Evolutionary conservation across 1,140 invertebrate genomes (phyloP).

Genomic region (Hesperophylax magnus): DNA sequence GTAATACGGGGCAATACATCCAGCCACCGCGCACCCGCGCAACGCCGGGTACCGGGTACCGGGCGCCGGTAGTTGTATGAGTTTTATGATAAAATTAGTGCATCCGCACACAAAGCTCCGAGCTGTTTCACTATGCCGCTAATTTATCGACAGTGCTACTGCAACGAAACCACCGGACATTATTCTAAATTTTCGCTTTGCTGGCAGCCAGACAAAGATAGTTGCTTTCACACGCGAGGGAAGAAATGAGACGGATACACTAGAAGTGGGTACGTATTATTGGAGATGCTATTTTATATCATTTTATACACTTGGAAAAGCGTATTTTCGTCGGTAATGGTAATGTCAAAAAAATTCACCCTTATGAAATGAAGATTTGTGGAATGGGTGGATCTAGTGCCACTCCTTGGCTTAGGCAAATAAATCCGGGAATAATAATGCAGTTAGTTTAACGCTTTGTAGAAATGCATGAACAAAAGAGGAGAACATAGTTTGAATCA

Average conservation of each 20-base stretch:
- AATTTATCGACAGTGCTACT: constrained; percentile 41
- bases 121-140: constrained; percentile 5
- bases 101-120: constrained; percentile 31
- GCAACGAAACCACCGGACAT: constrained; percentile 43
- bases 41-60: too few species aligned
- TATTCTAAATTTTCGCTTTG: constrained; percentile 43
- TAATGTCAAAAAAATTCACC: too few species aligned
- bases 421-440: too few species aligned
- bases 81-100: constrained; percentile 28
- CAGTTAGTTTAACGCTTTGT: too few species aligned
- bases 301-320: too few species aligned
- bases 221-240: neutral
- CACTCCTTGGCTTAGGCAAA: too few species aligned
- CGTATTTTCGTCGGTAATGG: too few species aligned
- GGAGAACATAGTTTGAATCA: too few species aligned
- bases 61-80: neutral
- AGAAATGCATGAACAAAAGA: too few species aligned
- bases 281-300: too few species aligned
- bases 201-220: neutral
- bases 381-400: too few species aligned
- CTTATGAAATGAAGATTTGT: too few species aligned
- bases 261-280: neutral
- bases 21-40: neutral
- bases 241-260: neutral
- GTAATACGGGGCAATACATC: neutral